Evolutionary conservation across 2,888 invertebrate species (phyloP), one percentile per base, ranked within the genome.

Genomic region (Phaedon cochleariae): DNA sequence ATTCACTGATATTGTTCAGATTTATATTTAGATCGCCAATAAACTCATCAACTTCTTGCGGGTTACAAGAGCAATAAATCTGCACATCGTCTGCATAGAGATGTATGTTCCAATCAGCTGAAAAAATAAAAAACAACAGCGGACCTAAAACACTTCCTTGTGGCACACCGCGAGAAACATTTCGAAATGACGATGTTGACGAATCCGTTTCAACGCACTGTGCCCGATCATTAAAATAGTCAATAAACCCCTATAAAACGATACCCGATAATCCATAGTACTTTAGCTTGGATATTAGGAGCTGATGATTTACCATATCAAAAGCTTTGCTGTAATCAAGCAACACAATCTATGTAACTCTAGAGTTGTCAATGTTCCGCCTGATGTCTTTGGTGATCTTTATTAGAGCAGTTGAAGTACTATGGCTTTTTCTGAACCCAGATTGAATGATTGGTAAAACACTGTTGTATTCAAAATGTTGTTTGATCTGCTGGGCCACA

Each of bases 261-360:
- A 5, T 34, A 1, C 2, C 2, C 2, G 6, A 5, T 10, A 34
- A 34, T 5, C 31, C 31, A 34, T 9, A 34, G 31, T 9, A 34
- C 10, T 34, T 34, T 2, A 34, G 31, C 31, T 34, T 34, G 2
- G 31, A 5, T 9, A 34, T 10, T 10, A 37, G 37, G 2, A 59
- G 17, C 34, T n/a, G 1, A 26, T 58, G 48, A 7, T 58, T 21
- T 12, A 63, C 18, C 5, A 58, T 21, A 34, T 63, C 63, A n/a
- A 63, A 58, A 26, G 63, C 41, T 31, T 62, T 62, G 10, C 26
- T 48, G 37, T 29, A 62, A 15, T 57, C 57, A 26, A 62, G 51
- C 17, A 57, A 34, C n/a, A 57, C 34, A 12, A 46, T 17, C 1
- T 26, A 12, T 12, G 51, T 49, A 7, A 53, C 34, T 22, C 49